These are phyloP conservation scores for Myotis davidii DNA, from an alignment of 2,113 vertebrate genomes.

Conservation along the genomic window DNA sequence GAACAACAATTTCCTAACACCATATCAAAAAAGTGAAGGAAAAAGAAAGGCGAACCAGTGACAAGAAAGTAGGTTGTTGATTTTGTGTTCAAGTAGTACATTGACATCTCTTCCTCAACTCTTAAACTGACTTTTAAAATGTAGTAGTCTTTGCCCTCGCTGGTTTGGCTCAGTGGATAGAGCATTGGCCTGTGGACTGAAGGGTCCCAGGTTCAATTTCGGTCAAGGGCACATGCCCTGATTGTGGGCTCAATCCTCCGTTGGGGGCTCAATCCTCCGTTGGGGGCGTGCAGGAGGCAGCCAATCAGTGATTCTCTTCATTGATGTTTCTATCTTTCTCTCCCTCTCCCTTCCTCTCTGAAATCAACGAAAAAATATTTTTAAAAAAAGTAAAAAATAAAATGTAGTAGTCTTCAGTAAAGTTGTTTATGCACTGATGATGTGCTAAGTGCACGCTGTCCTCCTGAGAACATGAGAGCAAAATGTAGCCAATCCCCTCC, in stretches of 20 bases:
- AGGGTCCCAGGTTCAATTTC: too few species aligned
- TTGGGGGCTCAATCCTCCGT: too few species aligned
- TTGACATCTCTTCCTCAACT: background rate
- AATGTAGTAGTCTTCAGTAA: background rate
- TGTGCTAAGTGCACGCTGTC: background rate
- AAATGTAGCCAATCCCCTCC: background rate
- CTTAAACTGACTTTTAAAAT: conserved; percentile 30
- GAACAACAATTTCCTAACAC: background rate
- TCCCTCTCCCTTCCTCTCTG: too few species aligned
- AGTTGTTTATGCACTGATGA: background rate
- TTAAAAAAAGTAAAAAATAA: too few species aligned
- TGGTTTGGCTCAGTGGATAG: too few species aligned
- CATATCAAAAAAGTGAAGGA: background rate
- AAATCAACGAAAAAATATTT: too few species aligned
- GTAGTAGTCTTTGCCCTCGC: background rate
- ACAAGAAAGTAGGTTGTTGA: background rate
- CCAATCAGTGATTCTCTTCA: too few species aligned
- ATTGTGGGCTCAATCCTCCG: too few species aligned
- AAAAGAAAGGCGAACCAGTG: background rate
- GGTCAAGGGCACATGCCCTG: too few species aligned
- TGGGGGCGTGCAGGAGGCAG: too few species aligned
- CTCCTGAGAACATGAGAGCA: background rate
- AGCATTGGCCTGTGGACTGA: too few species aligned
- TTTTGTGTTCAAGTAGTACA: background rate
- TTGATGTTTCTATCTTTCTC: too few species aligned